Conservation (phyloP, 2,888 invertebrate genomes). For the Ligdia adustata region DNA sequence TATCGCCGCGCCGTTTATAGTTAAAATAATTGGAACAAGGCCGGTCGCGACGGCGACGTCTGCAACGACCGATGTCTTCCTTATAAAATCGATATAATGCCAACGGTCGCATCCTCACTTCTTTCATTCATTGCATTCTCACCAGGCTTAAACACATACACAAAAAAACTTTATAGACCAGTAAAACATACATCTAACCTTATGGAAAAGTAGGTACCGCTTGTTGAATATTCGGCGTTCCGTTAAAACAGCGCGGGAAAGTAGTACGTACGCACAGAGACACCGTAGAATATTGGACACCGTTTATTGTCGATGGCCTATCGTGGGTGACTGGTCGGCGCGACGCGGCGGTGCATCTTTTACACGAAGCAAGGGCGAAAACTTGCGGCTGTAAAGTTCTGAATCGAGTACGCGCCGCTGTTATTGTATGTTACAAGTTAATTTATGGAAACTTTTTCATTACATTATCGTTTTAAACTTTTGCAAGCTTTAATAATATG, state of each 20-base stretch:
- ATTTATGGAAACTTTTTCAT: too few relatives aligned
- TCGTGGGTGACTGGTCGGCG: conserved; percentile 45
- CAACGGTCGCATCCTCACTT: conserved; percentile 52
- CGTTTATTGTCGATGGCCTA: conserved; percentile 52
- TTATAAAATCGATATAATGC: conserved; percentile 73
- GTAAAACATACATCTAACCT: conserved; percentile 51
- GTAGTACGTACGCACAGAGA: conserved; percentile 42
- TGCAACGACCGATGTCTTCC: conserved; percentile 64
- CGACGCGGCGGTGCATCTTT: too few relatives aligned
- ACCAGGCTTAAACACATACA: too few relatives aligned
- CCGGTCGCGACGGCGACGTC: conserved; percentile 54
- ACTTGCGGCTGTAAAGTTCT: conserved; percentile 6
- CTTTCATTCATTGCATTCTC: too few relatives aligned
- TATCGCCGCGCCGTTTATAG: conserved; percentile 27
- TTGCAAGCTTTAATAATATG: too few relatives aligned
- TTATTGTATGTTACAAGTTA: too few relatives aligned
- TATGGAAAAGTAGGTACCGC: conserved; percentile 69
- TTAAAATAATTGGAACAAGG: conserved; percentile 72
- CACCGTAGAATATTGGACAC: conserved; percentile 41
- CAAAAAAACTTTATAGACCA: conserved; percentile 33
- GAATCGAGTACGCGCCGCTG: neutral
- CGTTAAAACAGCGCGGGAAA: conserved; percentile 1
- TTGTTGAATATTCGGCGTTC: conserved; percentile 51
- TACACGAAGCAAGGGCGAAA: conserved; percentile 43
- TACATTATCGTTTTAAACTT: too few relatives aligned